phyloP scores from a whole-genome alignment of 2,888 invertebrate genomes.

The Platerodrilus igneus region DNA sequence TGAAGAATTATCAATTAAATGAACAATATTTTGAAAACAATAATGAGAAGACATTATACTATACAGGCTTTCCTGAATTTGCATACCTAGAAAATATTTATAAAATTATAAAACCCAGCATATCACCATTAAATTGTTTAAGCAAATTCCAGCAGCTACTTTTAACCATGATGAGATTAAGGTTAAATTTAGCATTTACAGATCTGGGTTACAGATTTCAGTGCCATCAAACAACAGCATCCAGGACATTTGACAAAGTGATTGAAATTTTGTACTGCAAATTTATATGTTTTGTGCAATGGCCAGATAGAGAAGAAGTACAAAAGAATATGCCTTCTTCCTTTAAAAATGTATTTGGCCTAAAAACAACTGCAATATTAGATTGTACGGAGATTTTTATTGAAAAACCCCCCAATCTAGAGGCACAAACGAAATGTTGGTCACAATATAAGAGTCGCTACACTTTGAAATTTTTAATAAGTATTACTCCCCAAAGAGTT shows the following conservation, averaged over 20 bases:
- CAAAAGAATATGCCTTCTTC: slow-evolving; percentile 4
- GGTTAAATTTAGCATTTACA: slow-evolving; percentile 5
- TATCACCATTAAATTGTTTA: background rate
- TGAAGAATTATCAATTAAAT: background rate
- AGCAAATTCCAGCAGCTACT: slow-evolving; percentile 3
- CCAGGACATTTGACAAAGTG: slow-evolving; percentile 2
- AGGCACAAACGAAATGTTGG: slow-evolving; percentile 5
- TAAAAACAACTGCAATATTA: background rate
- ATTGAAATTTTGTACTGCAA: slow-evolving; percentile 4
- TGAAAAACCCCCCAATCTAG: slow-evolving; percentile 3
- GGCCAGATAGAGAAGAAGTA: slow-evolving; percentile 2
- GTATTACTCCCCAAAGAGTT: slow-evolving; percentile 5
- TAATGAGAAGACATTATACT: slow-evolving; percentile 2
- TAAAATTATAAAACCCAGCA: background rate
- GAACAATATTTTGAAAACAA: slow-evolving; percentile 2
- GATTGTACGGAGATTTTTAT: slow-evolving; percentile 6
- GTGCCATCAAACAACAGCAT: too few relatives aligned
- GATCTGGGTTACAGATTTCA: slow-evolving; percentile 4
- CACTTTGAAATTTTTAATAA: slow-evolving; percentile 8
- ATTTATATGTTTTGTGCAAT: slow-evolving; percentile 1
- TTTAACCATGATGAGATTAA: slow-evolving; percentile 4
- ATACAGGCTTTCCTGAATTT: slow-evolving; percentile 3
- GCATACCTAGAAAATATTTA: slow-evolving; percentile 6
- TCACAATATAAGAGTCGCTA: slow-evolving; percentile 5
- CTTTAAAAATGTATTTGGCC: slow-evolving; percentile 1